phyloP scores from a whole-genome alignment of 2,797 vertebrate genomes.

The Dicrostonyx torquatus region DNA sequence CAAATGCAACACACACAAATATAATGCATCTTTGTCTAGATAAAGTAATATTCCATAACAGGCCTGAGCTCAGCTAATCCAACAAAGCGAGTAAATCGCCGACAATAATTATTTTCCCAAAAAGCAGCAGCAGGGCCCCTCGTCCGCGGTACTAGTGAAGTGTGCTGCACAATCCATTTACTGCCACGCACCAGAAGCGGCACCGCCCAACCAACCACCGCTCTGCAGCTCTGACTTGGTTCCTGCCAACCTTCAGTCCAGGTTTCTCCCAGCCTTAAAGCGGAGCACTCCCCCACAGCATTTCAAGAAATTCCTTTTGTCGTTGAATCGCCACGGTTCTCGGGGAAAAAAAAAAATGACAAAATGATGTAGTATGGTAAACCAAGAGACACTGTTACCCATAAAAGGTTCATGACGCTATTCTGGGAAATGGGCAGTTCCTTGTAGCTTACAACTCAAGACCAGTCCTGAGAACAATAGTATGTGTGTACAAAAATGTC shows the following conservation, averaged over 20 bases:
- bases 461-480: neutral
- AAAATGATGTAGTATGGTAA: neutral
- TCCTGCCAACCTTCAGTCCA: neutral
- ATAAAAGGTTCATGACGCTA: neutral
- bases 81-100: neutral
- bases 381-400: neutral
- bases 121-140: too few species aligned
- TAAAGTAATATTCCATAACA: neutral
- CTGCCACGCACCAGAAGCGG: neutral
- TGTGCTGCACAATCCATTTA: neutral
- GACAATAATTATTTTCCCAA: neutral
- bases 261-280: neutral
- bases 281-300: neutral
- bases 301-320: neutral
- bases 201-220: neutral
- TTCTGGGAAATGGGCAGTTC: neutral
- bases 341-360: neutral
- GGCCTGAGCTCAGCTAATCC: neutral
- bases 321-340: conserved; percentile 7
- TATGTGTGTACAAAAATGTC: neutral
- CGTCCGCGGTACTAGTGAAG: neutral
- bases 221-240: neutral
- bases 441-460: neutral
- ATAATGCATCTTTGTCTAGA: neutral
- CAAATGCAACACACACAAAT: neutral